A percentile compares a stretch with the other conserved stretches of the same genome.
Evolutionary conservation across 2,797 vertebrate genomes (phyloP).

Genomic region (Paguma larvata): DNA sequence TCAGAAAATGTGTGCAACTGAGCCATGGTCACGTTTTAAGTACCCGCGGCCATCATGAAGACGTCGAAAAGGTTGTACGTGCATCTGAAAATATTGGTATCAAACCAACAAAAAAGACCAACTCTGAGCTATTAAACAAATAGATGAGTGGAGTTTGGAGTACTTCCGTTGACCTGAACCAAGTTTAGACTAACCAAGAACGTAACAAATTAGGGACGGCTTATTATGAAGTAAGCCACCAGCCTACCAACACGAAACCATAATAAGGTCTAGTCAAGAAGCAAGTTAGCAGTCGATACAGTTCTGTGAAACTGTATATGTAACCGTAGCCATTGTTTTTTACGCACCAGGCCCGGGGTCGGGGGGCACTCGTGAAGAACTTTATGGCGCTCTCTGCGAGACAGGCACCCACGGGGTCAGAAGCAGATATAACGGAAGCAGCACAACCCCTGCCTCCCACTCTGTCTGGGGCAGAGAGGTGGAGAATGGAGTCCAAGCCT

Average conservation of each 20-base stretch:
- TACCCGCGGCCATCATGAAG: background rate
- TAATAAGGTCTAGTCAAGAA: background rate
- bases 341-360: background rate
- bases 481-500: background rate
- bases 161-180: background rate
- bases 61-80: background rate
- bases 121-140: background rate
- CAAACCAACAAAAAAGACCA: background rate
- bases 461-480: background rate
- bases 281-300: background rate
- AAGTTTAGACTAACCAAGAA: background rate
- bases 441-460: background rate
- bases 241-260: background rate
- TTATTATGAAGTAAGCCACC: background rate
- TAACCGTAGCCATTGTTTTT: background rate
- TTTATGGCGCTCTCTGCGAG: background rate
- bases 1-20: background rate
- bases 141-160: background rate
- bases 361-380: background rate
- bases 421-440: background rate
- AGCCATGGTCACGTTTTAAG: background rate
- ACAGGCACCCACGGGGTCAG: background rate
- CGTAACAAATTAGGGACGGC: background rate
- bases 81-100: background rate
- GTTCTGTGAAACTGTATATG: too few relatives aligned